Base-by-base conservation (phyloP, 2,888 invertebrate genomes). In the Orthosia incerta region DNA sequence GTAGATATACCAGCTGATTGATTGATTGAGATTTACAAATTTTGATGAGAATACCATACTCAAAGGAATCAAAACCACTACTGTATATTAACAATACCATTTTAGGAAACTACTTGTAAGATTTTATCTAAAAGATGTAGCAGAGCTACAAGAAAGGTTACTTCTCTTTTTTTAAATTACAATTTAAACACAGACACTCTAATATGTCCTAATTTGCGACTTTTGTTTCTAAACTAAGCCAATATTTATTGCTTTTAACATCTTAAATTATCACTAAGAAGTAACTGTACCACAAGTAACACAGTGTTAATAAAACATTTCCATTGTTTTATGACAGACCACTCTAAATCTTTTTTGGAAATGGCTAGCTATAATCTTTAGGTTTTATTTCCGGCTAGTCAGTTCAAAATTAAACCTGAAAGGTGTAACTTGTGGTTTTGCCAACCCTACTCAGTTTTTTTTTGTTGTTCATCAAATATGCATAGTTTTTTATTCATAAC, bases 231-330 rank as follows among this genome's bases (percentile, higher is more conserved):
- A 4, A 78, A 13, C 63, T 74, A 60, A 64, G 48, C 50, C 57
- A 72, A 79, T 45, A 76, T 53, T 73, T 71, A 2, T 59, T 57
- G 65, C 71, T 82, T 79, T 83, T 72, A 59, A 81, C 79, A 71
- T 63, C 56, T 57, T 16, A 46, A 77, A 74, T 80, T 86, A 76
- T 67, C 74, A 45, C 71, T 60, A 50, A 63, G 65, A 82, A 60
- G 85, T 93, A 95, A 94, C 95, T 92, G 95, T 95, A 89, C 88
- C 89, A 85, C 82, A 86, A 89, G 91, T 93, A 92, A 90, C 94
- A 93, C 89, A 76, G 84, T 94, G 95, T 92, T 95, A 95, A 95
- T 94, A 94, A 91, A 87, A 62, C 83, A 88, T 89, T 92, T 92
- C 92, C 92, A 93, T 93, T 91, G 88, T 89, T 89, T 91, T 88